Evolutionary conservation across 1,140 invertebrate genomes (phyloP).

Genomic region (Philopotamus ludificatus): DNA sequence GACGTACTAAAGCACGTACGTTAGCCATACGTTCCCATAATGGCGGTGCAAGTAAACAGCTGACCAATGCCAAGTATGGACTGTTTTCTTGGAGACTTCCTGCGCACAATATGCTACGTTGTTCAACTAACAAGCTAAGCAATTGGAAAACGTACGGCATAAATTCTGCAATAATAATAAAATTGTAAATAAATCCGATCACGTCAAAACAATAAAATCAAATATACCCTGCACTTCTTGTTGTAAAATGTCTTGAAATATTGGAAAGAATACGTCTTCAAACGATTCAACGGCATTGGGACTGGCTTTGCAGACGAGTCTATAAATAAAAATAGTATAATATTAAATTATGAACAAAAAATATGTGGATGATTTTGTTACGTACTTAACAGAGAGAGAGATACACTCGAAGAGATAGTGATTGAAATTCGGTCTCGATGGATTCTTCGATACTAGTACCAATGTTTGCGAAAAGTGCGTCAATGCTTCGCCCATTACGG

Average conservation of each 20-base stretch:
- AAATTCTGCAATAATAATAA: conserved; percentile 71
- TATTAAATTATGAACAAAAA: conserved; percentile 1
- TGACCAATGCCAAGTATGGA: conserved; percentile 86
- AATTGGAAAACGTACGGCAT: conserved; percentile 98
- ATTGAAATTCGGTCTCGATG: conserved; percentile 95
- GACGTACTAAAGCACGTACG: conserved; percentile 84
- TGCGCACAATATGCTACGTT: conserved; percentile 57
- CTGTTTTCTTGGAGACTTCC: conserved; percentile 65
- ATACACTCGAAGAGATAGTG: conserved; percentile 96
- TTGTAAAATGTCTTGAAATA: conserved; percentile 89
- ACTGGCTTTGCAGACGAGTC: conserved; percentile 82
- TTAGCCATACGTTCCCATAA: conserved; percentile 93
- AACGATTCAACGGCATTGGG: conserved; percentile 80
- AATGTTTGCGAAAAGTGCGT: conserved; percentile 85
- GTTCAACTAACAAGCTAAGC: conserved; percentile 85
- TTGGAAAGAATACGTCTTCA: conserved; percentile 87
- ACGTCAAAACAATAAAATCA: not conserved
- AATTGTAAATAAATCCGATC: not conserved
- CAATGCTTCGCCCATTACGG: conserved; percentile 74
- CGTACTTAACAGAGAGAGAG: conserved; percentile 79
- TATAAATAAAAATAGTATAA: conserved; percentile 48
- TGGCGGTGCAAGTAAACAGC: conserved; percentile 80
- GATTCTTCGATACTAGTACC: conserved; percentile 85
- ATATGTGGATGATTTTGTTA: conserved; percentile 31
- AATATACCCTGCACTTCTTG: conserved; percentile 84